Base-by-base conservation (phyloP, 2,888 invertebrate species). In the Oscheius onirici region DNA sequence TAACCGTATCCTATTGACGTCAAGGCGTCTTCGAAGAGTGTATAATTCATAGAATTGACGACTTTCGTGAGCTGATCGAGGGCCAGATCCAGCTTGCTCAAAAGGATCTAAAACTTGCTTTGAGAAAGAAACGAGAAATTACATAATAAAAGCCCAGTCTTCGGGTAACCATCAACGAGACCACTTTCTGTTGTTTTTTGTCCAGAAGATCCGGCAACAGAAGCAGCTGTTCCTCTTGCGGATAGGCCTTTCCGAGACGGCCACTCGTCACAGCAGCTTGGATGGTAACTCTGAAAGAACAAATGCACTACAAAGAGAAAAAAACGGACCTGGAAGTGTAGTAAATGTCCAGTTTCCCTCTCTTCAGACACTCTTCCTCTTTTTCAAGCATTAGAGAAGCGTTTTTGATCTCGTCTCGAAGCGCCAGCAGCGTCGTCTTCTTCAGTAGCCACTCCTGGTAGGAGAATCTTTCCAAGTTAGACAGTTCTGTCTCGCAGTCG, bases 371-470 rank as follows among this genome's bases (percentile, higher is more conserved):
- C 6, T 44, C 49, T 3, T 15, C 17, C 17, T 65, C 65, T 51
- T 65, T 49, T 3, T 28, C 52, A 6, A 65, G 22, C 22, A 51
- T 34, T 8, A 10, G 5, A 20, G 22, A 10, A 24, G 65, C 65
- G 34, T 34, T 34, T 8, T 34, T 34, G 34, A 34, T 34, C 34
- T 34, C 34, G 34, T 34, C 34, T 34, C 8, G 3, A 8, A 40
- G 22, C 6, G 51, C 28, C 26, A 65, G 28, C 10, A 65, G n/a
- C n/a, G 46, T 15, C 13, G 52, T 41, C 15, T 65, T 49, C 65
- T 65, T 60, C 43, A 76, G 54, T 6, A 40, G 26, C 54, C 46
- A 68, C 22, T 77, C 77, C 8, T 73, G n/a, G 22, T 58, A 44
- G 0, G 72, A 52, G 20, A 63, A 28, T 5, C 61, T 5, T 24